Conservation (phyloP, 1,140 invertebrate genomes). For the Linepithema humile region DNA sequence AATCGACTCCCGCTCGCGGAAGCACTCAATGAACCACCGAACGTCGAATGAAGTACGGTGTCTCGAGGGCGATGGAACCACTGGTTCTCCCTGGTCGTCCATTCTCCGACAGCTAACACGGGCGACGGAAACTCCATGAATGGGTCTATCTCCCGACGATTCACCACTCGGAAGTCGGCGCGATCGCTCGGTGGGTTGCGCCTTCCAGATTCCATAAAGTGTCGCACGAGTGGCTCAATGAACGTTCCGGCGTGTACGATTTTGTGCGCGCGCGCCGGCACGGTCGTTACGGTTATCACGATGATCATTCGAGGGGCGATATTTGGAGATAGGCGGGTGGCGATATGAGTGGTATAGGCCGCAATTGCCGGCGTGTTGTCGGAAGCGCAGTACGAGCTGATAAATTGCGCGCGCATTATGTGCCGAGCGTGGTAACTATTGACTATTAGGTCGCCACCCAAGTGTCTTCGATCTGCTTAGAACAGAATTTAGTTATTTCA, state of each 20-base stretch:
- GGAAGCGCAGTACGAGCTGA: background rate
- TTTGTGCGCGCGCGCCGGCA: background rate
- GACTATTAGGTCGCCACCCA: background rate
- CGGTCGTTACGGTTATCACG: conserved; percentile 36
- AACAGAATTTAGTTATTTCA: background rate
- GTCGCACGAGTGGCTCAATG: conserved; percentile 40
- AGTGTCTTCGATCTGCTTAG: background rate
- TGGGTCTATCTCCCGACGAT: conserved; percentile 52
- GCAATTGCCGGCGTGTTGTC: background rate
- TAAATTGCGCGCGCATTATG: background rate
- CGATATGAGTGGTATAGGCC: background rate
- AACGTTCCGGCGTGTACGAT: conserved; percentile 45
- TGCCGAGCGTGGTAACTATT: background rate
- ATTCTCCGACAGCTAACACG: conserved; percentile 46
- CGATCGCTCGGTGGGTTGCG: conserved; percentile 20
- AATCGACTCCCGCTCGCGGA: conserved; percentile 16
- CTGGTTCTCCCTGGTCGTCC: conserved; percentile 13
- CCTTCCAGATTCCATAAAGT: conserved; percentile 51
- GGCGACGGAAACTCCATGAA: conserved; percentile 49
- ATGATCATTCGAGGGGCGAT: background rate
- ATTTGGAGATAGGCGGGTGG: background rate
- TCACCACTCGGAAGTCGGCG: conserved; percentile 29
- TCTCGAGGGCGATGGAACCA: conserved; percentile 6
- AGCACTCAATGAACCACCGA: conserved; percentile 46
- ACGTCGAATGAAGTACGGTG: conserved; percentile 33